A percentile compares a stretch with the other conserved stretches of the same genome.
Evolutionary conservation across 1,140 invertebrate species (phyloP).

Genomic region (Atta cephalotes): DNA sequence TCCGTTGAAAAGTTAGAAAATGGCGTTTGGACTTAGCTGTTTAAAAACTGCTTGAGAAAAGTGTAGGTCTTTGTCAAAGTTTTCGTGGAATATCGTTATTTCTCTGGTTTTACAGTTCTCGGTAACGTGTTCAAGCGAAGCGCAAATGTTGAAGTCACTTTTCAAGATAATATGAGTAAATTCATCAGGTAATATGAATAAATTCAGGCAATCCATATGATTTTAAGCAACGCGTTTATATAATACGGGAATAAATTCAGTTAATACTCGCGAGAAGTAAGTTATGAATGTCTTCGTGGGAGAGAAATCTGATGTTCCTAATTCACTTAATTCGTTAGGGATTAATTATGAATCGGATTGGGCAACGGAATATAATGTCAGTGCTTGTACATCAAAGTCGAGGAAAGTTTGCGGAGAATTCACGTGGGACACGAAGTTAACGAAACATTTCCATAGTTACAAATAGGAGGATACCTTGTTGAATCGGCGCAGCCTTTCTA

Average conservation of each 20-base stretch:
- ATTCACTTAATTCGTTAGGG: constrained; percentile 38
- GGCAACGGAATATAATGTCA: constrained; percentile 4
- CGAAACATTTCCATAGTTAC: constrained; percentile 45
- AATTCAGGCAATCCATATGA: not conserved
- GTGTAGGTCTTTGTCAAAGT: constrained; percentile 12
- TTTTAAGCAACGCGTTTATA: not conserved
- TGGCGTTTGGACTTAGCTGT: constrained; percentile 12
- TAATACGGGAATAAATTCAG: not conserved
- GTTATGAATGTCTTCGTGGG: not conserved
- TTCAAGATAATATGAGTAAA: constrained; percentile 8
- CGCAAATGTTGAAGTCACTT: constrained; percentile 16
- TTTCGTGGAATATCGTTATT: constrained; percentile 15
- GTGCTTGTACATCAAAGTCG: constrained; percentile 42
- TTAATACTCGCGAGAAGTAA: not conserved
- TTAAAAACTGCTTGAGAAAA: constrained; percentile 26
- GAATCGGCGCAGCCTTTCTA: constrained; percentile 10
- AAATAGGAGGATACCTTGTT: not conserved
- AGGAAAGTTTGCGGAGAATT: constrained; percentile 39
- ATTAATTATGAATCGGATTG: constrained; percentile 44
- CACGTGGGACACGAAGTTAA: constrained; percentile 12
- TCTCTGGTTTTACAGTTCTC: not conserved
- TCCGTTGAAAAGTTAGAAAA: constrained; percentile 26
- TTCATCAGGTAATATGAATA: not conserved
- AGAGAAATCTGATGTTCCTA: constrained; percentile 21
- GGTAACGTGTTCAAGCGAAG: not conserved